Conservation (phyloP, 1,140 invertebrate genomes). For the Diachasmimorpha longicaudata region DNA sequence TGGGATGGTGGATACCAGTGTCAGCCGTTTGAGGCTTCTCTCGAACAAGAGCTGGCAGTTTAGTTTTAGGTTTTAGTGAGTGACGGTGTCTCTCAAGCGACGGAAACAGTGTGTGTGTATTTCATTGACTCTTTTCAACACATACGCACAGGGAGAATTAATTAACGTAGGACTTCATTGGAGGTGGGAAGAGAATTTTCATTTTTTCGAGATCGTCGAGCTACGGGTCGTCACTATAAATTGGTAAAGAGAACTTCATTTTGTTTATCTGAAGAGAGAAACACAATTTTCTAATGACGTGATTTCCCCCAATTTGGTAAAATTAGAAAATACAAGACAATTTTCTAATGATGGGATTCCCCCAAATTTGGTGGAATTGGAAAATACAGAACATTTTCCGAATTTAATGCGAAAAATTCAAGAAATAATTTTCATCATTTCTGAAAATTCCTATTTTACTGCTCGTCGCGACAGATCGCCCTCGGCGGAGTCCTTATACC, state of each 20-base stretch:
- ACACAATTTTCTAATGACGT: no score
- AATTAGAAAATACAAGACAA: no score
- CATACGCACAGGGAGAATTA: background rate
- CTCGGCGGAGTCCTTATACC: no score
- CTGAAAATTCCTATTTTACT: no score
- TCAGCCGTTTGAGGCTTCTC: background rate
- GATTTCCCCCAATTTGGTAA: no score
- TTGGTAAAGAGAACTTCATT: background rate
- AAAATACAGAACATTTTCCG: no score
- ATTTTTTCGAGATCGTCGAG: background rate
- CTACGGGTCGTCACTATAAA: background rate
- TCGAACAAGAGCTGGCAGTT: constrained; percentile 18
- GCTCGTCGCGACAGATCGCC: no score
- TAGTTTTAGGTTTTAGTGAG: constrained; percentile 46
- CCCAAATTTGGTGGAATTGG: no score
- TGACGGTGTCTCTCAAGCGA: constrained; percentile 56
- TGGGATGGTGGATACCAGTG: background rate
- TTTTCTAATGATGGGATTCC: no score
- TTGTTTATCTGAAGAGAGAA: no score
- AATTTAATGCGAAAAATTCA: no score
- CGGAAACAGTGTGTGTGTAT: constrained; percentile 28
- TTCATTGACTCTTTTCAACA: constrained; percentile 25
- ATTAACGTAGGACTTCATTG: background rate
- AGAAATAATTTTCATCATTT: no score
- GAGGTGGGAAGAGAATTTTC: background rate